Conservation (phyloP, 2,888 invertebrate genomes). For the Colletes collaris region DNA sequence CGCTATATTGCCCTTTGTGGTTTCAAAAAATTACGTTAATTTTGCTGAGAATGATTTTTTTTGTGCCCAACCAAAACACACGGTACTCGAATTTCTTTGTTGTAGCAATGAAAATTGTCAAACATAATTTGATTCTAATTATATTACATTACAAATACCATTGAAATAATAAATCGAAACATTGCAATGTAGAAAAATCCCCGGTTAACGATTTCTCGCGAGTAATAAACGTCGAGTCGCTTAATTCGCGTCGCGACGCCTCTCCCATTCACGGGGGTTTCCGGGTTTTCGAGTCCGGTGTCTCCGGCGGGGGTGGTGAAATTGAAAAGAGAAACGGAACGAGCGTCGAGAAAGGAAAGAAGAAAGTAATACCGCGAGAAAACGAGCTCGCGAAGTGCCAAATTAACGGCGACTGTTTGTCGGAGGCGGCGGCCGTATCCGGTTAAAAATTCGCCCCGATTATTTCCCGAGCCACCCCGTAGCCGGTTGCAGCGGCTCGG, state of each 20-base stretch:
- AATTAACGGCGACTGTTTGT: slow-evolving; percentile 30
- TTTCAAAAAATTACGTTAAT: too few species aligned
- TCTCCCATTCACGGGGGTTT: neutral
- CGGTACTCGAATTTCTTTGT: too few species aligned
- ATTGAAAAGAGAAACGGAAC: slow-evolving; percentile 1
- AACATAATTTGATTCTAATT: too few species aligned
- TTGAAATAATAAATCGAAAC: too few species aligned
- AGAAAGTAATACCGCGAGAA: neutral
- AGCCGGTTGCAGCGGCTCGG: slow-evolving; percentile 11
- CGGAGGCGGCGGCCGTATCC: too few species aligned
- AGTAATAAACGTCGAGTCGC: neutral
- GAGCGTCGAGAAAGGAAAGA: neutral
- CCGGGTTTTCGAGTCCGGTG: neutral
- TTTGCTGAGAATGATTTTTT: too few species aligned
- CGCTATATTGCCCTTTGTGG: too few species aligned
- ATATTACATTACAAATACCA: too few species aligned
- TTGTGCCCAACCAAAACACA: too few species aligned
- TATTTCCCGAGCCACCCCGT: slow-evolving; percentile 37
- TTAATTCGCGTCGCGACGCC: neutral
- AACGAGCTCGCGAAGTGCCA: slow-evolving; percentile 17
- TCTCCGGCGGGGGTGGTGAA: neutral
- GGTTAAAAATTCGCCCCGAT: slow-evolving; percentile 24
- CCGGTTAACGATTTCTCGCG: too few species aligned
- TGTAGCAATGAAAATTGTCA: too few species aligned
- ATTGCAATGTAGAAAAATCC: too few species aligned